These are phyloP conservation scores for Acholoe squamosa DNA, from an alignment of 2,888 invertebrate genomes.

Conservation along the genomic window DNA sequence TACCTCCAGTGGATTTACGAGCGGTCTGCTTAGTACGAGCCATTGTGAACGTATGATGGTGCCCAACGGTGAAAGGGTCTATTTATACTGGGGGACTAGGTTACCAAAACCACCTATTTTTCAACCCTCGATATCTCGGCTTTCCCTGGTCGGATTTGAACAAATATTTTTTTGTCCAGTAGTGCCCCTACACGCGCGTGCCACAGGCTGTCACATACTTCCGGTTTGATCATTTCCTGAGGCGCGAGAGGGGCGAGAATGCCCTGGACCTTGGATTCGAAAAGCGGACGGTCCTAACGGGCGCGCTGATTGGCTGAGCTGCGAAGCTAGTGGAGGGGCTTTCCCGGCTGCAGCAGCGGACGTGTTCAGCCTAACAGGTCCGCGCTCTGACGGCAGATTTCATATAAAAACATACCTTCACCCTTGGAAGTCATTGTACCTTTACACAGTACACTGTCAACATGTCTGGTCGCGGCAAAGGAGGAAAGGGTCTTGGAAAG, in stretches of 20 bases:
- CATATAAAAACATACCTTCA: background rate
- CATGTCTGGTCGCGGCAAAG: constrained; percentile 92
- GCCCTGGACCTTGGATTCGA: no score
- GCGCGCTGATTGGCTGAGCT: background rate
- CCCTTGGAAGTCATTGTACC: no score
- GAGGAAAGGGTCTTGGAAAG: constrained; percentile 91
- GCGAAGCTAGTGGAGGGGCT: background rate
- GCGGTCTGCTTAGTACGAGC: constrained; percentile 84
- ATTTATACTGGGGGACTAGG: no score
- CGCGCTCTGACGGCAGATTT: background rate
- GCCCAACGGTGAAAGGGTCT: background rate
- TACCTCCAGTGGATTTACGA: constrained; percentile 83
- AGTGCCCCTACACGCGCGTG: no score
- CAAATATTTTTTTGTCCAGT: no score
- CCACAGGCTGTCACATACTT: no score
- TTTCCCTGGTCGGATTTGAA: no score
- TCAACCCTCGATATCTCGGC: no score
- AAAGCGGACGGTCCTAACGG: background rate
- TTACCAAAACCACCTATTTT: no score
- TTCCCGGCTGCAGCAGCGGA: constrained; percentile 81
- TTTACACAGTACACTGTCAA: background rate
- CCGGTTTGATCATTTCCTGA: no score
- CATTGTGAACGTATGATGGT: constrained; percentile 72
- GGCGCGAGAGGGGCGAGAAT: no score
- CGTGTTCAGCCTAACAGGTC: constrained; percentile 10